Evolutionary conservation across 1,140 invertebrate genomes (phyloP).

Genomic region (Ceratina calcarata): DNA sequence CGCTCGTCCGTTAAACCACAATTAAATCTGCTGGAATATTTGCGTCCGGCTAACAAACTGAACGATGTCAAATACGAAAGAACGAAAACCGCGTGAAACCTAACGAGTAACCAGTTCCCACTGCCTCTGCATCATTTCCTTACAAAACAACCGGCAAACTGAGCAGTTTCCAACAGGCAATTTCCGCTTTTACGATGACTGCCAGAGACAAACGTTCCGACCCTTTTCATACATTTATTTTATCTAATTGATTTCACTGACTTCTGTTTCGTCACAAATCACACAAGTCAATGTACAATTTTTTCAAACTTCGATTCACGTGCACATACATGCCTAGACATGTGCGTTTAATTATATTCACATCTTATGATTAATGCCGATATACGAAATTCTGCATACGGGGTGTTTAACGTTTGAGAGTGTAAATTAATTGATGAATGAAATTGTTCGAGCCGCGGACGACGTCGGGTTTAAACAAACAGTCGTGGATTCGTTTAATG

Average conservation of each 20-base stretch:
- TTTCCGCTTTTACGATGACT: neutral
- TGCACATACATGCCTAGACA: too few species aligned
- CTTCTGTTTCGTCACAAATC: too few species aligned
- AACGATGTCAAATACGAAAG: conserved; percentile 44
- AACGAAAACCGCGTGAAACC: neutral
- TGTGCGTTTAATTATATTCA: too few species aligned
- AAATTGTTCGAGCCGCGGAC: neutral
- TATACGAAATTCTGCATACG: too few species aligned
- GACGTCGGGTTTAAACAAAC: neutral
- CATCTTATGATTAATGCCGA: too few species aligned
- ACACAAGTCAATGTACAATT: too few species aligned
- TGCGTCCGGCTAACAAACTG: conserved; percentile 67
- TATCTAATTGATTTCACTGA: too few species aligned
- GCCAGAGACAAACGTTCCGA: neutral
- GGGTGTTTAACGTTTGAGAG: too few species aligned
- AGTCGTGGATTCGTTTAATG: neutral
- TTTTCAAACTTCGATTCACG: too few species aligned
- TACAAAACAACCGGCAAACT: neutral
- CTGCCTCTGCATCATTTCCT: conserved; percentile 2
- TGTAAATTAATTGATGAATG: neutral
- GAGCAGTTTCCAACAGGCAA: neutral
- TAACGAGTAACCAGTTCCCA: conserved; percentile 10
- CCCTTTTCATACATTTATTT: too few species aligned
- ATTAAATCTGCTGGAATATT: conserved; percentile 76
- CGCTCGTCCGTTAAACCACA: conserved; percentile 68